Percentiles rank a stretch among this genome's conserved stretches.
phyloP scores from a whole-genome alignment of 2,888 invertebrate genomes.

The Andrena chrysosceles region DNA sequence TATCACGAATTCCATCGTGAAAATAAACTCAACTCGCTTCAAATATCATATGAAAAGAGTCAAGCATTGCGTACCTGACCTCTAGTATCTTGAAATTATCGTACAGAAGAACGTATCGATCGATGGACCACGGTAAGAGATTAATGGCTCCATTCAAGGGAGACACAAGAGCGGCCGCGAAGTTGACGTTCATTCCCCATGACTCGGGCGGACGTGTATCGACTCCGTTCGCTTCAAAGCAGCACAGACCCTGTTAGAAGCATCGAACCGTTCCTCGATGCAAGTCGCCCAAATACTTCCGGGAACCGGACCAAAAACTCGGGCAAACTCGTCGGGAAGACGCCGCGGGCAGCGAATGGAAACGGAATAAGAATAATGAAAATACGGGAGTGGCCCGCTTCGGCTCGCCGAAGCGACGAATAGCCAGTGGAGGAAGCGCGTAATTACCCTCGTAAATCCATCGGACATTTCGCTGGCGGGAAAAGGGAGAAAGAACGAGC shows the following conservation, averaged over 20 bases:
- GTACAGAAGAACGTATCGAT: not conserved
- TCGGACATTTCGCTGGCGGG: constrained; percentile 42
- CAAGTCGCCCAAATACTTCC: constrained; percentile 33
- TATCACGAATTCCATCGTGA: not conserved
- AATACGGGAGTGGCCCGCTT: constrained; percentile 35
- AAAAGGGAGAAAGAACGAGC: not conserved
- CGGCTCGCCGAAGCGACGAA: constrained; percentile 51
- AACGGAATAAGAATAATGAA: constrained; percentile 52
- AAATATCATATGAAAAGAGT: not conserved
- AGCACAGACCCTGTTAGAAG: not conserved
- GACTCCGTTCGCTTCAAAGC: not conserved
- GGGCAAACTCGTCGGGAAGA: constrained; percentile 49
- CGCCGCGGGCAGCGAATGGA: constrained; percentile 16
- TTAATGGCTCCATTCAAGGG: constrained; percentile 30
- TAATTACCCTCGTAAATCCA: constrained; percentile 71
- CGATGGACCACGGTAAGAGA: constrained; percentile 12
- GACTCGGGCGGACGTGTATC: constrained; percentile 24
- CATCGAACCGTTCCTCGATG: constrained; percentile 2
- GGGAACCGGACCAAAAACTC: constrained; percentile 39
- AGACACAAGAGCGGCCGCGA: constrained; percentile 10
- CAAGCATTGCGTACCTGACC: not conserved
- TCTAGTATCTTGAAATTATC: not conserved
- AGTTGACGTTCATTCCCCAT: constrained; percentile 28
- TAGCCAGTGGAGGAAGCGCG: constrained; percentile 54
- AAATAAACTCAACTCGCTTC: not conserved